Base-by-base conservation (phyloP, 1,140 invertebrate species). In the Venustaconcha ellipsiformis region DNA sequence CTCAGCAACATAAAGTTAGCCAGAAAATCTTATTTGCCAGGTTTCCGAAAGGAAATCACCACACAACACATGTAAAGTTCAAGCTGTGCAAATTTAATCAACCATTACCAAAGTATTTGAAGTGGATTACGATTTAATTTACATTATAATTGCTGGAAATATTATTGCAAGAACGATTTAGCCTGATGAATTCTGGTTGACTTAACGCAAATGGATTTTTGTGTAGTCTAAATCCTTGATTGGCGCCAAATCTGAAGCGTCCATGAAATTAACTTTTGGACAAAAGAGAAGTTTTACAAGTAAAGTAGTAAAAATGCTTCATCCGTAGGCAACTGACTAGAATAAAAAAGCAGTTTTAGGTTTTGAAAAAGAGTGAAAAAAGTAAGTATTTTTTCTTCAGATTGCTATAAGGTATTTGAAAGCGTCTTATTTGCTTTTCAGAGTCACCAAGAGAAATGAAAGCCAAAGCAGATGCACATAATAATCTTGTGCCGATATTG, bases 401-500 rank as follows among this genome's bases (percentile, higher is more conserved):
- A 48, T 48, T n/a, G 14, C 18, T 18, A 55, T 6, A 57, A 18
- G 30, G 4, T 37, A 68, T 11, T 1, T 68, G 14, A 56, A 58
- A 58, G 68, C n/a, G 23, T 26, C 1, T 17, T 70, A 17, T 30
- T 57, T 30, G 2, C 59, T 23, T 73, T 73, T 59, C 72, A 73
- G 72, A 58, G 15, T 15, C 56, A 57, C 6, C 59, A 8, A 48
- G 8, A 67, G 26, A 18, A 66, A 66, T 30, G n/a, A 20, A 17
- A 20, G 20, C 1, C 18, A 59, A 0, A 48, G 26, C 23, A 18
- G 17, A 66, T 55, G 20, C 56, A 20, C 8, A 18, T 1, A 65
- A 68, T 60, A 56, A 75, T 56, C 20, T 55, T 18, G 63, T 75
- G 57, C 73, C 73, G 11, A 48, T 75, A 17, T 64, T 75, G n/a